Conservation (phyloP, 2,113 vertebrate species). For the Callithrix jacchus region DNA sequence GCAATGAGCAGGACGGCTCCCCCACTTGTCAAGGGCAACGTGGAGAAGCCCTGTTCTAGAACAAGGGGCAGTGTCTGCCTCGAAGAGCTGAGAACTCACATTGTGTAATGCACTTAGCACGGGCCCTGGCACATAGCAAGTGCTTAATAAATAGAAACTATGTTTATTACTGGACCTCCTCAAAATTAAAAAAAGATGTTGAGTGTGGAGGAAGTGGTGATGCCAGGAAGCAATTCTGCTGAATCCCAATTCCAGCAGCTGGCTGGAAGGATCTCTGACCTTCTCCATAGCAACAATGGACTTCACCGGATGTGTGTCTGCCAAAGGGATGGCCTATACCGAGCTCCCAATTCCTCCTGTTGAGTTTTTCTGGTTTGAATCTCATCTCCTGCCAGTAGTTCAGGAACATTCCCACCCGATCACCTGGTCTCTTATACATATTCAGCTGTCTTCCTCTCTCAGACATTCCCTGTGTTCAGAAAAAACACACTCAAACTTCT, state of each 20-base stretch:
- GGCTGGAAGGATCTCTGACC: not conserved
- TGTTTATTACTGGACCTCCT: not conserved
- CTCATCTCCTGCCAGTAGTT: not conserved
- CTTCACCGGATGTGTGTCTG: not conserved
- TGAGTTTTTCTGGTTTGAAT: not conserved
- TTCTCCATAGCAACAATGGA: accelerated
- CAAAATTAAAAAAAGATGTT: not conserved
- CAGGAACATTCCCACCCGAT: not conserved
- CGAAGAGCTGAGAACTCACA: not conserved
- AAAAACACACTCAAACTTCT: not conserved
- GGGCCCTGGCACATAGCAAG: not conserved
- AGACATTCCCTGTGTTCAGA: not conserved
- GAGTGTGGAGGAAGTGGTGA: not conserved
- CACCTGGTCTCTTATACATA: not conserved
- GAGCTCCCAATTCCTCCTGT: not conserved
- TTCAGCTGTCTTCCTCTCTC: not conserved
- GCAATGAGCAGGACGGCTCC: accelerated
- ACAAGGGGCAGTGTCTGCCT: too few species aligned
- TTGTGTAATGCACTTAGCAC: not conserved
- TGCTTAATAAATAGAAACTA: not conserved
- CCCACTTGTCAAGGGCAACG: not conserved
- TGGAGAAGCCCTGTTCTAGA: accelerated
- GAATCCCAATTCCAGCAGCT: not conserved
- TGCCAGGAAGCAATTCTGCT: not conserved
- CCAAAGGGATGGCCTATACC: accelerated